A percentile compares a stretch with the other conserved stretches of the same genome.
Evolutionary conservation across 2,113 vertebrate species (phyloP).

Genomic region (Girardinichthys multiradiatus): DNA sequence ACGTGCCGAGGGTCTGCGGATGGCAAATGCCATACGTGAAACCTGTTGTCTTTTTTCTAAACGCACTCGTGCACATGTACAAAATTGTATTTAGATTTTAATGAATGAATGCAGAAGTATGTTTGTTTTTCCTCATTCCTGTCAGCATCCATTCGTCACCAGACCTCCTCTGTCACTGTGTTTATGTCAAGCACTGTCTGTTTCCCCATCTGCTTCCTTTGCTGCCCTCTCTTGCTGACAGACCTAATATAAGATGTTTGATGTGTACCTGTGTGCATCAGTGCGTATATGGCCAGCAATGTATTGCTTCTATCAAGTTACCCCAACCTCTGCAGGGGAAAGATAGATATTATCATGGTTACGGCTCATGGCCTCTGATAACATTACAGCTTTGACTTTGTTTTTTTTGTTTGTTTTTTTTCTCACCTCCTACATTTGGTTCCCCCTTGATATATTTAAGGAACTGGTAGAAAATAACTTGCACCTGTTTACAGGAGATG

Average conservation of each 20-base stretch:
- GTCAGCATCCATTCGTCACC: slow-evolving; percentile 31
- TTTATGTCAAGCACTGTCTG: slow-evolving; percentile 32
- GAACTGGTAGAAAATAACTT: slow-evolving; percentile 33
- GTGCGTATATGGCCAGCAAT: slow-evolving; percentile 47
- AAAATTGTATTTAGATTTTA: background rate
- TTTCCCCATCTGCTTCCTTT: background rate
- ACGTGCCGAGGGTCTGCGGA: slow-evolving; percentile 40
- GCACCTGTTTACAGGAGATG: slow-evolving; percentile 43
- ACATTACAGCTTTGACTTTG: slow-evolving; percentile 69
- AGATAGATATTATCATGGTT: slow-evolving; percentile 69
- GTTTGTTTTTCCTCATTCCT: background rate
- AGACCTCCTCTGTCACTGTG: slow-evolving; percentile 7
- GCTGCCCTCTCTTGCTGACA: slow-evolving; percentile 49
- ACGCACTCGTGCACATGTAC: background rate
- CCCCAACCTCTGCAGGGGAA: slow-evolving; percentile 47
- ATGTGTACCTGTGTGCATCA: slow-evolving; percentile 71
- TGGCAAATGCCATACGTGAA: slow-evolving; percentile 18
- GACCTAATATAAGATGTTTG: slow-evolving; percentile 70
- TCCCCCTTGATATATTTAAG: slow-evolving; percentile 51
- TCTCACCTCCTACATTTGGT: slow-evolving; percentile 54
- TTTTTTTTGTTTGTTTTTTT: slow-evolving; percentile 57
- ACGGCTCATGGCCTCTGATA: slow-evolving; percentile 69
- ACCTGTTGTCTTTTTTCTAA: background rate
- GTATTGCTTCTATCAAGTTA: slow-evolving; percentile 71
- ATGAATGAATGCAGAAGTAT: slow-evolving; percentile 25